phyloP scores from a whole-genome alignment of 2,888 invertebrate species.

The Mesodorylaimus sp. region DNA sequence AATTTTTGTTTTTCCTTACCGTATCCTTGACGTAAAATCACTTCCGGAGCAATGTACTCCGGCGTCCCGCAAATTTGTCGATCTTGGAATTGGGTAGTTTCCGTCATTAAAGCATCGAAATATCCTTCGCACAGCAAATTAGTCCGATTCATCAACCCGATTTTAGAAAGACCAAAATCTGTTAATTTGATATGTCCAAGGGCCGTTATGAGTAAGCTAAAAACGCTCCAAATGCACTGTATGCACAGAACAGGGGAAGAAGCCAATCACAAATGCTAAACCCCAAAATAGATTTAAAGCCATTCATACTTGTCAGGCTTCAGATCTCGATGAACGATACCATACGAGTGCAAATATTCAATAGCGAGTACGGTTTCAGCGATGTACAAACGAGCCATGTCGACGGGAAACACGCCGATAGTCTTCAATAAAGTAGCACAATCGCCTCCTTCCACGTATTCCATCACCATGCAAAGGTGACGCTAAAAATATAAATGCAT shows the following conservation, averaged over 20 bases:
- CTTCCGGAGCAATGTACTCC: constrained; percentile 97
- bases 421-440: constrained; percentile 86
- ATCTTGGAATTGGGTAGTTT: constrained; percentile 91
- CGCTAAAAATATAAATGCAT: constrained; percentile 41
- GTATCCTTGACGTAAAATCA: constrained; percentile 29
- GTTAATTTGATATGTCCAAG: constrained; percentile 96
- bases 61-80: constrained; percentile 67
- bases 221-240: constrained; percentile 18
- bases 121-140: constrained; percentile 26
- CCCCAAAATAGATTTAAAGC: neutral
- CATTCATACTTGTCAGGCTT: constrained; percentile 80
- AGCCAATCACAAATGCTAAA: no score
- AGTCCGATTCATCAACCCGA: constrained; percentile 80
- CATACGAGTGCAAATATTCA: constrained; percentile 95
- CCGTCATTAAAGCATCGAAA: constrained; percentile 11
- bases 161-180: constrained; percentile 89
- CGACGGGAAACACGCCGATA: constrained; percentile 74
- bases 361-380: constrained; percentile 96
- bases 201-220: constrained; percentile 79
- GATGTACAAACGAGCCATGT: constrained; percentile 94
- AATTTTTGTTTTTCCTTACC: constrained; percentile 16
- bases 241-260: no score
- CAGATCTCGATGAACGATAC: constrained; percentile 91
- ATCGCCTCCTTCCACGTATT: constrained; percentile 98
- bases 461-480: constrained; percentile 92